Evolutionary conservation across 37 sponge, comb jelly and placozoan genomes (phyloP).

Genomic region (Crambe crambe): DNA sequence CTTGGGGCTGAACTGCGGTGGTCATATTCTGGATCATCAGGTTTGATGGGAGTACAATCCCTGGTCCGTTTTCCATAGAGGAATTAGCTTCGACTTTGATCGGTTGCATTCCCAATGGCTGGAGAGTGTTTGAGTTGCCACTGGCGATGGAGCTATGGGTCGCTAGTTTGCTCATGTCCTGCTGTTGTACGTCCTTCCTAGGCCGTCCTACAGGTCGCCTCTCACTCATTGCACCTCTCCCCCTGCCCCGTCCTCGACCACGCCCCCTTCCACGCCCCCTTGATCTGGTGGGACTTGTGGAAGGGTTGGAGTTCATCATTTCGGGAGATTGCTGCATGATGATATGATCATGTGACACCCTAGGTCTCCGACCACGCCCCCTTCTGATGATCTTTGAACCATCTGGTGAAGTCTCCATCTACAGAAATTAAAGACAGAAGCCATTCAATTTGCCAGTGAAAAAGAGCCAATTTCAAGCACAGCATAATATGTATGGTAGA

Average conservation of each 20-base stretch:
- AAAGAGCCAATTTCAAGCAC: too few relatives aligned
- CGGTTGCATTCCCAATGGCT: background rate
- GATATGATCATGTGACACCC: too few relatives aligned
- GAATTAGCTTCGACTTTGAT: background rate
- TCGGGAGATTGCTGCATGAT: background rate
- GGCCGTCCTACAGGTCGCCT: background rate
- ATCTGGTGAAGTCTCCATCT: constrained; percentile 4
- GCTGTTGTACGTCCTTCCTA: constrained; percentile 14
- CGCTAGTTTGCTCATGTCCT: background rate
- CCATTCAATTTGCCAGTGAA: background rate
- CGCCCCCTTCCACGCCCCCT: constrained; percentile 27
- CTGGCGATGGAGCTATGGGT: background rate
- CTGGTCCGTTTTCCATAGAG: background rate
- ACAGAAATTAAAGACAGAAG: background rate
- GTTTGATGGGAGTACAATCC: background rate
- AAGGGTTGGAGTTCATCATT: background rate
- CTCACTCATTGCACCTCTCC: constrained; percentile 37
- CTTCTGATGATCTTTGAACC: constrained; percentile 4
- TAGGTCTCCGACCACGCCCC: constrained; percentile 40
- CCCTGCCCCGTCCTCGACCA: constrained; percentile 35
- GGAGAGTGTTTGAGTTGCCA: background rate
- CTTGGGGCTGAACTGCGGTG: background rate
- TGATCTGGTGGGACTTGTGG: background rate
- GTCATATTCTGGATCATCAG: background rate
- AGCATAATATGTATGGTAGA: too few relatives aligned